A percentile compares a stretch with the other conserved stretches of the same genome.
These are phyloP conservation scores for Papilio glaucus DNA, from an alignment of 1,140 invertebrate genomes.

Conservation along the genomic window DNA sequence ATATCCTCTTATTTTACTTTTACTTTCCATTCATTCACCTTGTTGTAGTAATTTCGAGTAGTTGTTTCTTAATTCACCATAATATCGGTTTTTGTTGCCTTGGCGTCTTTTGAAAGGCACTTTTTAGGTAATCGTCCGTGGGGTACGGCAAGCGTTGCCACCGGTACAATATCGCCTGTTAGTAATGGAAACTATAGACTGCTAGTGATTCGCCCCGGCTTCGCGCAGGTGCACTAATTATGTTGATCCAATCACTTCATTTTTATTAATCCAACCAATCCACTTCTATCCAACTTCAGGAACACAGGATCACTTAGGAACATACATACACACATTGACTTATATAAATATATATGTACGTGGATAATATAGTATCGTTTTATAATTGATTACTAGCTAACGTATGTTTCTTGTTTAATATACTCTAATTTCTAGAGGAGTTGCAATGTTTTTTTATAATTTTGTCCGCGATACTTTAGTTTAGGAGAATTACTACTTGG, in stretches of 20 bases:
- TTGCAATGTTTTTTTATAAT: background rate
- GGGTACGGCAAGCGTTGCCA: background rate
- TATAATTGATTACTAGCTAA: no score
- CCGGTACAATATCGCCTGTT: background rate
- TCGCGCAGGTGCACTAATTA: no score
- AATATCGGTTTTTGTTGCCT: background rate
- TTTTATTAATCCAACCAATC: no score
- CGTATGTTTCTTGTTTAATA: no score
- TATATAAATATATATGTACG: no score
- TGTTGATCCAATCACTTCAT: no score
- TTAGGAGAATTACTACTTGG: background rate
- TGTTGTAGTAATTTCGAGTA: background rate
- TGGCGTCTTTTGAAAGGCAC: conserved; percentile 8
- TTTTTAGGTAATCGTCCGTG: background rate
- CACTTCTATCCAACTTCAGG: no score
- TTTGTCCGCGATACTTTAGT: background rate
- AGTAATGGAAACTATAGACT: background rate
- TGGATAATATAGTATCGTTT: no score
- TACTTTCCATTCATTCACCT: conserved; percentile 5
- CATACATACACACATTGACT: no score
- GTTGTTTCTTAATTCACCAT: conserved; percentile 28
- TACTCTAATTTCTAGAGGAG: background rate
- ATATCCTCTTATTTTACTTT: background rate
- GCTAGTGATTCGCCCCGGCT: background rate
- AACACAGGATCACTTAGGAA: no score